Percentiles rank a stretch among this genome's conserved stretches.
These are phyloP conservation scores for Caenorhabditis wallacei DNA, from an alignment of 2,888 invertebrate species.

Conservation along the genomic window DNA sequence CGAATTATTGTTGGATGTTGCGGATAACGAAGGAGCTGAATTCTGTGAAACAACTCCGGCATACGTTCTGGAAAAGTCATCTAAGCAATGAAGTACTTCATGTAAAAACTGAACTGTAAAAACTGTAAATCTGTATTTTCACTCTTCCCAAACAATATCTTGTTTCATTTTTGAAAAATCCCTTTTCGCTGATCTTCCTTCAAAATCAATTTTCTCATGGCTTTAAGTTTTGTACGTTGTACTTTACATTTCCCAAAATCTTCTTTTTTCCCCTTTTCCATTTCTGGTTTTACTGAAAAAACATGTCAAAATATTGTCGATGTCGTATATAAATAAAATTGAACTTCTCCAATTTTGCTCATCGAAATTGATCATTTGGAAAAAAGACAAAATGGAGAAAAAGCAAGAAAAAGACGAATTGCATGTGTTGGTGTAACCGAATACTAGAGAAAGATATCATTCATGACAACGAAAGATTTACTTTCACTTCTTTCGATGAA, in stretches of 20 bases:
- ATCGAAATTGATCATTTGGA: conserved; percentile 24
- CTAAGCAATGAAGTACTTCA: background rate
- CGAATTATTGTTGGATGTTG: conserved; percentile 33
- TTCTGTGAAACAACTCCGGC: conserved; percentile 49
- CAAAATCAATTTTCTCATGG: conserved; percentile 15
- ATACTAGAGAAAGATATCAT: conserved; percentile 58
- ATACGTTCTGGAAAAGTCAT: conserved; percentile 46
- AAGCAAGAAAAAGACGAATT: conserved; percentile 22
- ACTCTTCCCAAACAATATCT: background rate
- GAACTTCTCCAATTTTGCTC: conserved; percentile 17
- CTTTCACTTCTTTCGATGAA: conserved; percentile 48
- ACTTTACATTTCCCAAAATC: background rate
- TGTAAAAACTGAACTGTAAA: conserved; percentile 23
- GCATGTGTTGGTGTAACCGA: conserved; percentile 57
- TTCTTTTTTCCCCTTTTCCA: background rate
- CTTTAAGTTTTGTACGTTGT: conserved; percentile 15
- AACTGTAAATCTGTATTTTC: conserved; percentile 23
- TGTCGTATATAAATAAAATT: background rate
- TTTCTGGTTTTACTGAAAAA: background rate
- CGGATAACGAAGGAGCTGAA: conserved; percentile 46
- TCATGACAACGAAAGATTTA: conserved; percentile 59
- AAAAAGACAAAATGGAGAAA: conserved; percentile 9
- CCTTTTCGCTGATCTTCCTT: conserved; percentile 12
- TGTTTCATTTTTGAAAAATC: conserved; percentile 15
- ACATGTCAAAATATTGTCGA: background rate